phyloP scores from a whole-genome alignment of 2,113 vertebrate genomes.

The Cettia cetti region DNA sequence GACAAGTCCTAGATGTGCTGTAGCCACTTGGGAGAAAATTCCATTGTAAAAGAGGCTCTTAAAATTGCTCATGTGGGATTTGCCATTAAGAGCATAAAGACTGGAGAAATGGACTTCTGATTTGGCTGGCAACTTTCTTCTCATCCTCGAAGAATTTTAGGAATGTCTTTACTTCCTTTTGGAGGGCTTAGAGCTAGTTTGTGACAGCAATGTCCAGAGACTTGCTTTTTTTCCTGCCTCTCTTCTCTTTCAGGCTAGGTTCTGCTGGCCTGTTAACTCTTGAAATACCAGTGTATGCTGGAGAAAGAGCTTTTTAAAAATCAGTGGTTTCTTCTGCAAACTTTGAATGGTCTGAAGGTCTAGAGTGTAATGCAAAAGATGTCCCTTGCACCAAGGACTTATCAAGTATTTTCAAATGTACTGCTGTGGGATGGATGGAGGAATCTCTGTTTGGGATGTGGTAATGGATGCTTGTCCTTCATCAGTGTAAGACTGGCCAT shows the following conservation, averaged over 20 bases:
- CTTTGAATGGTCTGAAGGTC: not conserved
- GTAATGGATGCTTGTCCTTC: not conserved
- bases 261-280: slow-evolving; percentile 42
- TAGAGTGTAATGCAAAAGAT: not conserved
- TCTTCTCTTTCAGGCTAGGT: not conserved
- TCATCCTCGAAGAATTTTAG: slow-evolving; percentile 61
- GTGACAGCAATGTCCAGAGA: not conserved
- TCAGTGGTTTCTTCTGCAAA: not conserved
- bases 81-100: slow-evolving; percentile 4
- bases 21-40: slow-evolving; percentile 15
- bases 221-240: slow-evolving; percentile 39
- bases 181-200: slow-evolving; percentile 27
- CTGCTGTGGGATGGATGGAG: not conserved
- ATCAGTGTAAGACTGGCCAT: not conserved
- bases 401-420: not conserved
- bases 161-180: slow-evolving; percentile 67
- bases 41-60: slow-evolving; percentile 33
- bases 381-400: not conserved
- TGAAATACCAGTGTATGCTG: not conserved
- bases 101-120: slow-evolving; percentile 9
- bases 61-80: slow-evolving; percentile 40
- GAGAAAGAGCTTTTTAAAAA: not conserved
- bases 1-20: not conserved
- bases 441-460: not conserved
- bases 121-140: slow-evolving; percentile 42